Conservation (phyloP, 1,140 invertebrate species). For the Eupeodes corollae region DNA sequence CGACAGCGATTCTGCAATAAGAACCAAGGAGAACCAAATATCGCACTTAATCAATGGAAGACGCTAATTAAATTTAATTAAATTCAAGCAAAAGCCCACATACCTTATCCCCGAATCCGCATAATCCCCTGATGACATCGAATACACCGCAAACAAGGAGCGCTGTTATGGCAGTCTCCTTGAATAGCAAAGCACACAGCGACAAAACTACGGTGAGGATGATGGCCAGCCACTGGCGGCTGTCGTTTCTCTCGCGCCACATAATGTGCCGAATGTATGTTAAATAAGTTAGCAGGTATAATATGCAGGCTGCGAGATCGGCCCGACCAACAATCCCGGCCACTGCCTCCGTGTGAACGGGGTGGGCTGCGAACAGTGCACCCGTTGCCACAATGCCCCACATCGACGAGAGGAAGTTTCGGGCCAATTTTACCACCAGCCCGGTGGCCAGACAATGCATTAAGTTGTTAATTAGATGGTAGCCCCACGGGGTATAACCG, state of each 20-base stretch:
- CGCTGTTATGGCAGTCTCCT: conserved; percentile 87
- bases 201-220: conserved; percentile 45
- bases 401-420: conserved; percentile 49
- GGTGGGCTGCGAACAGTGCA: conserved; percentile 86
- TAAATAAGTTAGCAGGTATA: conserved; percentile 79
- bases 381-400: conserved; percentile 65
- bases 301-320: conserved; percentile 82
- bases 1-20: conserved; percentile 53
- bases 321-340: conserved; percentile 92
- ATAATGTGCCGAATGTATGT: conserved; percentile 57
- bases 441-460: conserved; percentile 71
- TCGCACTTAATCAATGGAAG: neutral
- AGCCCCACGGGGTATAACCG: conserved; percentile 79
- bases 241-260: conserved; percentile 44
- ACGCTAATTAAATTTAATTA: neutral
- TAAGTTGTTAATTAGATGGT: conserved; percentile 81
- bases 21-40: neutral
- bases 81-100: conserved; percentile 2
- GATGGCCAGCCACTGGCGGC: conserved; percentile 45
- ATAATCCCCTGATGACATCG: conserved; percentile 45
- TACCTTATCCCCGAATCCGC: conserved; percentile 33
- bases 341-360: conserved; percentile 92
- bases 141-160: conserved; percentile 78
- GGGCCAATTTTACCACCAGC: conserved; percentile 62
- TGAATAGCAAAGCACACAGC: conserved; percentile 64